Conservation (phyloP, 1,140 invertebrate species). For the Liolophura sinensis region DNA sequence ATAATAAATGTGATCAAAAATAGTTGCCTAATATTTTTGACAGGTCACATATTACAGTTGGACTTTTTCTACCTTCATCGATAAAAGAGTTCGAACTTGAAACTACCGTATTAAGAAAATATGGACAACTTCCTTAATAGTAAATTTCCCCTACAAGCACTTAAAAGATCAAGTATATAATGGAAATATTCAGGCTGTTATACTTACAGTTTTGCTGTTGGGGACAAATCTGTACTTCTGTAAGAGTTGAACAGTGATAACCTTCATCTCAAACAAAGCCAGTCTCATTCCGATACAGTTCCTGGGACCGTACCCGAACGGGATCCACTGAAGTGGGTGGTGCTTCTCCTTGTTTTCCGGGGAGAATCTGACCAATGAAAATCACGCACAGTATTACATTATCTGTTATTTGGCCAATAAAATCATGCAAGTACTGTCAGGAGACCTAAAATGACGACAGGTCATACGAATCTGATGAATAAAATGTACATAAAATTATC, state of each 20-base stretch:
- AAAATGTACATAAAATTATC: neutral
- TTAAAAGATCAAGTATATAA: too few species aligned
- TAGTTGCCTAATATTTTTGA: too few species aligned
- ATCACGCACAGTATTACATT: slow-evolving; percentile 1
- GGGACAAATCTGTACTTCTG: slow-evolving; percentile 30
- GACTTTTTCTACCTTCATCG: too few species aligned
- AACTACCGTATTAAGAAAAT: too few species aligned
- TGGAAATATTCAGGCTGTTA: too few species aligned
- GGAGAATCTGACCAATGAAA: slow-evolving; percentile 33
- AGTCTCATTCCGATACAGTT: slow-evolving; percentile 57
- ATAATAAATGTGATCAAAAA: too few species aligned
- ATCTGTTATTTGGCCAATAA: neutral
- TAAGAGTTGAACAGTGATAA: slow-evolving; percentile 40
- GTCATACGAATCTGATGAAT: neutral
- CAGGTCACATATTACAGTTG: too few species aligned
- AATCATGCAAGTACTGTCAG: neutral
- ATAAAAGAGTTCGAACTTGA: too few species aligned
- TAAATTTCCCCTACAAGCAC: too few species aligned
- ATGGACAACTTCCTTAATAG: too few species aligned
- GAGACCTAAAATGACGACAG: neutral
- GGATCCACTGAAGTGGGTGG: slow-evolving; percentile 41
- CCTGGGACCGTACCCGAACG: slow-evolving; percentile 56
- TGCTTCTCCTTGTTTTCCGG: slow-evolving; percentile 30
- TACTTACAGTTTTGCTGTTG: too few species aligned
- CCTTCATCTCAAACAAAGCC: slow-evolving; percentile 49